Conservation (phyloP, 2,797 vertebrate genomes). For the Glyptemys insculpta region DNA sequence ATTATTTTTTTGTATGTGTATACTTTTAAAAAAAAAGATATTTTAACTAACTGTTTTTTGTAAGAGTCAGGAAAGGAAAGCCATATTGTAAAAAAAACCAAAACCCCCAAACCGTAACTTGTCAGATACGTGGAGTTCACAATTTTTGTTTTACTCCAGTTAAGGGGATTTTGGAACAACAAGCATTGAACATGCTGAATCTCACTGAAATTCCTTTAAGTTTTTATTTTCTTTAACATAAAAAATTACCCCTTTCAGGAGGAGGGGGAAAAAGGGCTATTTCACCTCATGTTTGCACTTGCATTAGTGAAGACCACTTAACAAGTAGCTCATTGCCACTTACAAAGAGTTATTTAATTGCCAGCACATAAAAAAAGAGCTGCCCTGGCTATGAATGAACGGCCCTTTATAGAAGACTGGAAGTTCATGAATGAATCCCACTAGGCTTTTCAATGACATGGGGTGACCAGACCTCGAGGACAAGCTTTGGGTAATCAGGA, state of each 20-base stretch:
- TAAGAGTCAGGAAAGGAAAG: conserved; percentile 58
- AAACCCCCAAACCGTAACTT: background rate
- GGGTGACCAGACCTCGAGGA: conserved; percentile 69
- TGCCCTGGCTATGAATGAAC: conserved; percentile 74
- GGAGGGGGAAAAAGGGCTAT: background rate
- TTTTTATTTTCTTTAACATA: conserved; percentile 55
- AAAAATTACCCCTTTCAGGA: conserved; percentile 64
- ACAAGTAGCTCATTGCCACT: conserved; percentile 36
- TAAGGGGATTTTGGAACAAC: conserved; percentile 55
- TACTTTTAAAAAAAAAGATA: background rate
- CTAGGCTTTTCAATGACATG: conserved; percentile 58
- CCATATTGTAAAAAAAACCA: conserved; percentile 51
- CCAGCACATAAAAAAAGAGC: background rate
- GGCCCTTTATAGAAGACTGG: conserved; percentile 70
- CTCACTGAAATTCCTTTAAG: conserved; percentile 40
- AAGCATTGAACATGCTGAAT: conserved; percentile 59
- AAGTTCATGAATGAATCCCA: conserved; percentile 77
- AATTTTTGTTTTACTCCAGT: conserved; percentile 50
- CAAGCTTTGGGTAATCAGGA: conserved; percentile 53
- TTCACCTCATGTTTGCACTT: conserved; percentile 37
- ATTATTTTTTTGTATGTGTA: background rate
- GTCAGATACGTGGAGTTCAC: conserved; percentile 40
- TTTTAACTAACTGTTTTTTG: conserved; percentile 7
- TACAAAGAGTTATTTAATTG: conserved; percentile 72
- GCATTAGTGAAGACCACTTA: conserved; percentile 55